These are phyloP conservation scores for Melanostoma scalare DNA, from an alignment of 2,888 invertebrate genomes.

Conservation along the genomic window DNA sequence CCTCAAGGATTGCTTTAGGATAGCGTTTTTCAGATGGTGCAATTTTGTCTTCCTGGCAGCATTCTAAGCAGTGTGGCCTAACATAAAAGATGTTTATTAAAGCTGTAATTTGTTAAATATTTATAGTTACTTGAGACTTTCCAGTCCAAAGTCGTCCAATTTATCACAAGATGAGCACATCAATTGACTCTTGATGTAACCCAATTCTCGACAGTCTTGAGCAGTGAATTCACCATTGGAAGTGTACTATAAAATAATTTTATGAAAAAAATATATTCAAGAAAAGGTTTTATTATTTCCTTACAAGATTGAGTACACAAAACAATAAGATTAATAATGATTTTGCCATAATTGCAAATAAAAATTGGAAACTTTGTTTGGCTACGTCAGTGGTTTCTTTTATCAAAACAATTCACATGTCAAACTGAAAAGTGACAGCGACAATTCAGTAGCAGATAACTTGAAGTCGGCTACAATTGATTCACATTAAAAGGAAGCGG, in stretches of 20 bases:
- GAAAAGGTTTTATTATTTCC: not conserved
- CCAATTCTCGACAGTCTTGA: constrained; percentile 92
- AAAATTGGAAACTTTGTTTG: not conserved
- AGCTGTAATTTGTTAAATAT: not conserved
- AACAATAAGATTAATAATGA: not conserved
- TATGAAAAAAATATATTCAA: not conserved
- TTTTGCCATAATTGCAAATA: constrained; percentile 5
- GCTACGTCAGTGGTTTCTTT: constrained; percentile 54
- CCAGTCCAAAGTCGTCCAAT: constrained; percentile 85
- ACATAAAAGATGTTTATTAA: constrained; percentile 48
- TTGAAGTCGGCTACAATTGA: constrained; percentile 14
- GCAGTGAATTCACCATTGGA: constrained; percentile 85
- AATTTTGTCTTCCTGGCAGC: constrained; percentile 90
- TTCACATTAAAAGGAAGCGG: no score
- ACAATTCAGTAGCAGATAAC: constrained; percentile 1
- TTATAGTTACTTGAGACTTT: constrained; percentile 77
- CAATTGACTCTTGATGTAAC: constrained; percentile 92
- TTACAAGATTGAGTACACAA: constrained; percentile 28
- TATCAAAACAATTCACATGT: constrained; percentile 37
- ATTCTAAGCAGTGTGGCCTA: constrained; percentile 86
- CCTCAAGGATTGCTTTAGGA: constrained; percentile 95
- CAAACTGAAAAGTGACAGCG: constrained; percentile 1
- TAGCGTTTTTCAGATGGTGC: constrained; percentile 88
- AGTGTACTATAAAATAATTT: constrained; percentile 35
- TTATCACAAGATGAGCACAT: constrained; percentile 95